Base-by-base conservation (phyloP, 2,797 vertebrate species). In the Enteromius unitaeniatus region DNA sequence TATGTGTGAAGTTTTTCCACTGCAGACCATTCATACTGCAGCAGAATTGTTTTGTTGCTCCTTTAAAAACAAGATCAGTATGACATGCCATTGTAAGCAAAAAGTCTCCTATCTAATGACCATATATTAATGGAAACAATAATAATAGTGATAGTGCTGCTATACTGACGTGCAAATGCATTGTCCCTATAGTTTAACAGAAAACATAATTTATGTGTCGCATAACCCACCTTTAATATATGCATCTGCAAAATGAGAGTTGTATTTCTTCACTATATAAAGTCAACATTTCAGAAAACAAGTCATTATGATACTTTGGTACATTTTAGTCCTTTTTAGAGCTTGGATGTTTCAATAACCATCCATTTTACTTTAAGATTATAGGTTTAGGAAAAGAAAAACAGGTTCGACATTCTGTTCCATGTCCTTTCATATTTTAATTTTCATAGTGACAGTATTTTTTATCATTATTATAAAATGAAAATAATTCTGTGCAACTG, bases 1-100 rank as follows among this genome's bases (percentile, higher is more conserved):
- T 85, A 86, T 51, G 81, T 80, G 69, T 73, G 60, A 87, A 83
- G 83, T 83, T 83, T 78, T 85, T 88, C 70, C 85, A 87, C 74
- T 85, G 79, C 8, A 76, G 31, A 83, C 23, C 47, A 28, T 76
- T 37, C 81, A 15, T 49, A 81, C 42, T 49, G 28, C 62, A 10
- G 49, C 70, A 34, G 40, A 76, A 14, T 34, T 31, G 47, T 79
- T 86, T 11, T 75, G 73, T 23, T 28, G 13, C 1, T 70, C 47
- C 49, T 83, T 79, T n/a, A 21, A 37, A 62, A 73, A 73, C 21
- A 34, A 60, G 70, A 69, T 14, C 47, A 26, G 55, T 60, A 45
- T 81, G 42, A 42, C 4, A 23, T 77, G 58, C 86, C 58, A 85
- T 67, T 76, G 49, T 28, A 1, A 3, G 31, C 68, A 53, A 58